These are phyloP conservation scores for Acrocephalus arundinaceus DNA, from an alignment of 2,113 vertebrate genomes.

Conservation along the genomic window DNA sequence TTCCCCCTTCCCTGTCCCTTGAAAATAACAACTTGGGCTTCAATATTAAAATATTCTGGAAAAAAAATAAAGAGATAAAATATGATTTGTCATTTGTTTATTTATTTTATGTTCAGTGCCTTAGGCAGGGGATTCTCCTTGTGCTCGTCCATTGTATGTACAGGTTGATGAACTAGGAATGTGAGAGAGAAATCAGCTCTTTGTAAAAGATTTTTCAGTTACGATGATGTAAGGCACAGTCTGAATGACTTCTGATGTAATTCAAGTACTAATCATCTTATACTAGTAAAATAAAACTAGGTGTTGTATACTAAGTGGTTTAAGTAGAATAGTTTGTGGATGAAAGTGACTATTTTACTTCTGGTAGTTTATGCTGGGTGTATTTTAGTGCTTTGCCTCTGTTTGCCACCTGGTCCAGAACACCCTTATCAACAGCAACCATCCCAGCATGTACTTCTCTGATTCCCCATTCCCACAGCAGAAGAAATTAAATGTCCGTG, in stretches of 20 bases:
- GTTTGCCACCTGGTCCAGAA: rapidly evolving
- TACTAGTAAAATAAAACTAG: constrained; percentile 38
- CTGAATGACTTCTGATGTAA: constrained; percentile 11
- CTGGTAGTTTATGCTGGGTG: neutral
- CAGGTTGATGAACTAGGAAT: neutral
- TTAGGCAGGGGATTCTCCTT: constrained; percentile 8
- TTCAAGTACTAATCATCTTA: neutral
- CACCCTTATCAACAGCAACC: rapidly evolving
- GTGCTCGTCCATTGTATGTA: neutral
- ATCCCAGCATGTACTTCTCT: neutral
- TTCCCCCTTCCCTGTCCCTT: constrained; percentile 48
- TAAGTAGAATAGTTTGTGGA: constrained; percentile 28
- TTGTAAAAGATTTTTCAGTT: neutral
- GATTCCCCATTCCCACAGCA: neutral
- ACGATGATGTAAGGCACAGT: neutral
- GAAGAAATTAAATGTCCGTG: neutral
- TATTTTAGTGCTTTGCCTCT: neutral
- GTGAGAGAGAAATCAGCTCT: neutral
- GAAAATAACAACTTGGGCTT: constrained; percentile 75
- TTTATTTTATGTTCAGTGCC: constrained; percentile 60
- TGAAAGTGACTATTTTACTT: neutral
- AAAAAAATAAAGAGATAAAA: constrained; percentile 80
- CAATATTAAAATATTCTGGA: constrained; percentile 78
- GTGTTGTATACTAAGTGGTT: constrained; percentile 7
- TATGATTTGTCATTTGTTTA: constrained; percentile 55